Evolutionary conservation across 2,797 vertebrate genomes (phyloP), one percentile per base, ranked within the genome.

Genomic region (Morelia viridis): DNA sequence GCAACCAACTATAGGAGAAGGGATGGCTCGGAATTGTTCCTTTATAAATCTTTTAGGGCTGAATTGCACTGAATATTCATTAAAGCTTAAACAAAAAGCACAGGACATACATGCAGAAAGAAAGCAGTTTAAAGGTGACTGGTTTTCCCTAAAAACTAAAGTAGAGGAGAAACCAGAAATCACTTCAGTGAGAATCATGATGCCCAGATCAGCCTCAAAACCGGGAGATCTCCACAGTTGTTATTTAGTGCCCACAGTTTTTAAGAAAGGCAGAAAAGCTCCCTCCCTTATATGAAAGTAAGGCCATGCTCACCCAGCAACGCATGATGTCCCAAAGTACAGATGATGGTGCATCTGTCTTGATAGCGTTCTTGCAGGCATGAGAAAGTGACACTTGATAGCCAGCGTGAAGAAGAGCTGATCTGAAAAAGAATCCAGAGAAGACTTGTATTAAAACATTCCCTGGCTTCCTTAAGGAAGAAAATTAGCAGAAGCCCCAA

Each of bases 261-360:
- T 60, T 17, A 58, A 84, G 7, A 56, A 17, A 31, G 53, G 57
- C 15, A 62, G 0, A 87, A 90, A 31, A 46, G 35, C 28, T 53
- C 62, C 56, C 28, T 53, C 62, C 56, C 28, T 61, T 61, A 31
- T 24, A 11, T 24, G 35, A n/a, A 92, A 8, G 3, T 35, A 83
- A 88, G 50, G 9, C n/a, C 9, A 5, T 12, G 84, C 97, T 97
- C 92, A 99, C 99, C 99, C 99, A 99, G 97, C 98, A 98, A 86
- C 99, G 98, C 98, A 99, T 98, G 96, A 99, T 96, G 96, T 99
- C 98, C 99, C 99, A 99, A 93, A 99, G 91, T 35, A 94, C 97
- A 0, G 95, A 92, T 0, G 98, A 93, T 0, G 98, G 98, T 0
- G 98, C 99, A 0, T 99, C 98, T 0, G 99, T 99, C 96, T 99